phyloP scores from a whole-genome alignment of 2,113 vertebrate species.

The Trinectes maculatus region DNA sequence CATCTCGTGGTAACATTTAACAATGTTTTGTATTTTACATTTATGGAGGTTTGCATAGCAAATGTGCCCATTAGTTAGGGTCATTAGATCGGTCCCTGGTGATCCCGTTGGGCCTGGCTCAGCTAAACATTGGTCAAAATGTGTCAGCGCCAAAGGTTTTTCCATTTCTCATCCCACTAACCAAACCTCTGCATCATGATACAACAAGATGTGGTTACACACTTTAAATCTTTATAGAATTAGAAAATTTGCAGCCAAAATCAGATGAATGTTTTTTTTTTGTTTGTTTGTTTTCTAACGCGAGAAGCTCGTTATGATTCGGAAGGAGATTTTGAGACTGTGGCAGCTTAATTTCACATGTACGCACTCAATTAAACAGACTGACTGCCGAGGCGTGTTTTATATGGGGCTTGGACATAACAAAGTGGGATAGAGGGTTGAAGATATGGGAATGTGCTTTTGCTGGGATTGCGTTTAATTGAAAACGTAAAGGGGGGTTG shows the following conservation, averaged over 20 bases:
- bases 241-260: neutral
- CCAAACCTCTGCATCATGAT: neutral
- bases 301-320: conserved; percentile 5
- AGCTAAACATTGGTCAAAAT: conserved; percentile 21
- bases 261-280: neutral
- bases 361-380: conserved; percentile 5
- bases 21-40: conserved; percentile 1
- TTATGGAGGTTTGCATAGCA: conserved; percentile 17
- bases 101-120: neutral
- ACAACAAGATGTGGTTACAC: neutral
- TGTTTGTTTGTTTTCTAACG: too few species aligned
- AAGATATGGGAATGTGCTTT: conserved; percentile 39
- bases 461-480: conserved; percentile 57
- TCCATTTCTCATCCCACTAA: neutral
- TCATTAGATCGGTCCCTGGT: neutral
- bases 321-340: neutral
- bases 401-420: conserved; percentile 33
- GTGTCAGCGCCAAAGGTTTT: neutral
- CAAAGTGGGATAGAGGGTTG: conserved; percentile 52
- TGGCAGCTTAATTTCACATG: conserved; percentile 14
- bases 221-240: neutral
- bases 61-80: conserved; percentile 3
- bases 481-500: conserved; percentile 37
- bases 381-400: conserved; percentile 23
- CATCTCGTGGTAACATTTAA: neutral